Conservation (phyloP, 2,888 invertebrate species). For the Trichogramma evanescens region DNA sequence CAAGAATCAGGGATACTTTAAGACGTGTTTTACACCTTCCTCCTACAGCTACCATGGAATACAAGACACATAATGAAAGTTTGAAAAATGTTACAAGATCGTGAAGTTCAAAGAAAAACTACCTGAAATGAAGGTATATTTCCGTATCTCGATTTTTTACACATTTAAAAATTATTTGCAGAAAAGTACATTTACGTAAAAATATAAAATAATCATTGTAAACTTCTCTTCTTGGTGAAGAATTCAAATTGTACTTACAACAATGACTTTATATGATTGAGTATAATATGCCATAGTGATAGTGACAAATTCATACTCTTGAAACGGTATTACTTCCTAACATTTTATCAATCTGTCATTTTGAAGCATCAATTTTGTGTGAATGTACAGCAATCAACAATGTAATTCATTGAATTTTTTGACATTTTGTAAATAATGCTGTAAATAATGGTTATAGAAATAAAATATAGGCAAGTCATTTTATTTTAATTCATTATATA, state of each 20-base stretch:
- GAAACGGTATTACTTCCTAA: constrained; percentile 12
- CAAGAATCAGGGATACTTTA: constrained; percentile 88
- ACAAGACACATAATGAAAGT: constrained; percentile 78
- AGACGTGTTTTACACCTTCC: constrained; percentile 93
- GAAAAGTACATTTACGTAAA: neutral
- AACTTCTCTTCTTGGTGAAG: constrained; percentile 11
- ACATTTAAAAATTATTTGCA: constrained; percentile 1
- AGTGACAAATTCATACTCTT: constrained; percentile 9
- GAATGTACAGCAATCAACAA: constrained; percentile 17
- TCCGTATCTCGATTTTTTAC: neutral
- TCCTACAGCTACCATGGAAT: constrained; percentile 86
- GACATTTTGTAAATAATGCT: constrained; percentile 23
- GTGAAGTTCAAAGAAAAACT: constrained; percentile 23
- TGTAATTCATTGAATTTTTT: constrained; percentile 17
- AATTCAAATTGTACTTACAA: constrained; percentile 14
- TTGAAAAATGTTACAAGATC: constrained; percentile 52
- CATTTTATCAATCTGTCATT: constrained; percentile 8
- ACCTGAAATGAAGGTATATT: constrained; percentile 8
- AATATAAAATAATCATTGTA: constrained; percentile 1
- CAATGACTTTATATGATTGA: constrained; percentile 14
- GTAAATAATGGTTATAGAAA: constrained; percentile 23
- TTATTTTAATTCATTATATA: constrained; percentile 19
- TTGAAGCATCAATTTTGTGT: constrained; percentile 8
- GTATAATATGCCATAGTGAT: constrained; percentile 12
- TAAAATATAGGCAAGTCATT: constrained; percentile 23